Evolutionary conservation across 1,140 invertebrate species (phyloP), one percentile per base, ranked within the genome.

Genomic region (Drosophila tsacasi): DNA sequence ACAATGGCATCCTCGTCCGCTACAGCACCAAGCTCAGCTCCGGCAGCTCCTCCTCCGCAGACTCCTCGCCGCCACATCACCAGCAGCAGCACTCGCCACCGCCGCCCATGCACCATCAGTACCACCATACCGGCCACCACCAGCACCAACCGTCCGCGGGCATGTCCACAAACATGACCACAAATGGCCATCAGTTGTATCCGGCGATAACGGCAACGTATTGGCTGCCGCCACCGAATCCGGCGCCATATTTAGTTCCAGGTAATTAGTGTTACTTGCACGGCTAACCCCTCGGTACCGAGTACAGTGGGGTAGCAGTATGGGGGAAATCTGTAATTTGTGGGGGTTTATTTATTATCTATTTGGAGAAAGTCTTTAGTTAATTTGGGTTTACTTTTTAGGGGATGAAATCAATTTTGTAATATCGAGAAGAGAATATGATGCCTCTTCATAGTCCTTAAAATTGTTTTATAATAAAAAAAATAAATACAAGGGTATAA

Each of bases 151-250:
- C 75, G 23, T 40, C 81, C 54, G 17, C 54, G 21, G 49, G 81
- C 62, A 63, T 83, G 77, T 82, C 89, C 79, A 74, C 81, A 90
- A 90, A 81, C 91, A 81, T 83, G 78, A 76, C 87, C 87, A 92
- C 87, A 92, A 92, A 92, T 92, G 91, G 91, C 84, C 91, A 92
- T 91, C 91, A 91, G 72, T 94, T 94, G 89, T 97, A 96, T 94
- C 96, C 96, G 83, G 95, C 96, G 67, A 97, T 97, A 94, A 96
- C 95, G 93, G 95, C 96, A 91, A 95, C 96, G 83, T 97, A 97
- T 93, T 97, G 96, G 96, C 95, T 96, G 79, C 96, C 96, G 66
- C 95, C 96, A 80, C 94, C 96, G 58, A 95, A 95, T 93, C 95
- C 95, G 79, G 95, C 95, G 79, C 96, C 96, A 86, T 96, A 97